These are phyloP conservation scores for Drosophila kambysellisi DNA, from an alignment of 2,888 invertebrate genomes.

Conservation along the genomic window DNA sequence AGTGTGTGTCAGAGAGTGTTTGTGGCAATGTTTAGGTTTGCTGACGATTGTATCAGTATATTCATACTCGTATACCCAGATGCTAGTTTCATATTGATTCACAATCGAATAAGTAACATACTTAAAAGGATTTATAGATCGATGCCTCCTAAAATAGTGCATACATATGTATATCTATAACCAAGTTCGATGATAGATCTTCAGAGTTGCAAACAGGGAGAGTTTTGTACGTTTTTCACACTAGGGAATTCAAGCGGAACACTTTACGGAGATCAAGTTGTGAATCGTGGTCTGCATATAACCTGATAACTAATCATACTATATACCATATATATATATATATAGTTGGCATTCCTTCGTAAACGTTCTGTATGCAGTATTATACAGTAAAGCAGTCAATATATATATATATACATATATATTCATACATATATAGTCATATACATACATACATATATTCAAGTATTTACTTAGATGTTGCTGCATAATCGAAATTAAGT, in stretches of 20 bases:
- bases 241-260: slow-evolving; percentile 3
- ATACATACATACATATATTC: slow-evolving; percentile 9
- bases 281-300: slow-evolving; percentile 43
- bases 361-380: slow-evolving; percentile 21
- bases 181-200: slow-evolving; percentile 7
- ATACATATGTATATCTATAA: slow-evolving; percentile 3
- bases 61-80: slow-evolving; percentile 23
- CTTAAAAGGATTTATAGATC: slow-evolving; percentile 8
- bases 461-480: slow-evolving; percentile 34
- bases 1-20: neutral
- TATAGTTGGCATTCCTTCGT: slow-evolving; percentile 25
- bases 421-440: slow-evolving; percentile 8
- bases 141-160: slow-evolving; percentile 6
- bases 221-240: neutral
- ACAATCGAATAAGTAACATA: slow-evolving; percentile 10
- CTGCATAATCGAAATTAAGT: slow-evolving; percentile 11
- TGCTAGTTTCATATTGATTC: slow-evolving; percentile 37
- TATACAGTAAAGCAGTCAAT: neutral
- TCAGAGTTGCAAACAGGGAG: slow-evolving; percentile 1
- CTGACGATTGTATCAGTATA: slow-evolving; percentile 20
- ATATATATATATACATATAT: slow-evolving; percentile 4
- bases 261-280: slow-evolving; percentile 40
- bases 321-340: slow-evolving; percentile 5
- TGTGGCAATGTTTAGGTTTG: slow-evolving; percentile 1
- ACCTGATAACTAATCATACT: slow-evolving; percentile 21